Evolutionary conservation across 1,140 invertebrate species (phyloP), one percentile per base, ranked within the genome.

Genomic region (Apis laboriosa): DNA sequence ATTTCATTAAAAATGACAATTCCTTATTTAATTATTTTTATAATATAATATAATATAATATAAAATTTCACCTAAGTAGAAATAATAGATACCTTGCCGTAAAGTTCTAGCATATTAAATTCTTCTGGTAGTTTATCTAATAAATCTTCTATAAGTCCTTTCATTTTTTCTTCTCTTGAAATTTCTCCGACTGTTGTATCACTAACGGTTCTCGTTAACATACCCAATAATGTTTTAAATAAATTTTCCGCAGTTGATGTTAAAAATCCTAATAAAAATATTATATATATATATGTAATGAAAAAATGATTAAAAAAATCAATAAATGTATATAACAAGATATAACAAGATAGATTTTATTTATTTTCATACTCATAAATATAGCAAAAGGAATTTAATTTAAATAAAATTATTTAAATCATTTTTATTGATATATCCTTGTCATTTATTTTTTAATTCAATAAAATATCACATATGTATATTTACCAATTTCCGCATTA

Each of bases 401-500:
- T 53, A 53, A 53, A 53, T 53, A 53, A 53, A 12, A 11, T 13
- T 53, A 53, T 13, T 43, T 43, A 43, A 43, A 43, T 43, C 5
- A 43, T 43, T 43, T 43, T 43, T 43, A 13, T 53, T 53, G 51
- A 13, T 55, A 1, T 53, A 13, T 53, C 0, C 53, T 13, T 53
- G 1, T 53, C 3, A 53, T 53, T 55, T 55, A 55, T 55, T 55
- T 55, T 4, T 55, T 55, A 55, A 13, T 55, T 55, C 34, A 43
- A 43, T 55, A 56, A 28, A 28, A 63, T 28, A 7, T 63, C 34
- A 43, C 5, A 43, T 63, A 77, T 68, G 49, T 79, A 15, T 55
- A 60, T 43, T 76, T 77, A 94, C 98, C 98, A 84, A 99, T 99
- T 94, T 99, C 98, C 11, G 98, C 98, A 93, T 99, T 99, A 1